Base-by-base conservation (phyloP, 2,113 vertebrate species). In the Forbesichthys papilliferus region DNA sequence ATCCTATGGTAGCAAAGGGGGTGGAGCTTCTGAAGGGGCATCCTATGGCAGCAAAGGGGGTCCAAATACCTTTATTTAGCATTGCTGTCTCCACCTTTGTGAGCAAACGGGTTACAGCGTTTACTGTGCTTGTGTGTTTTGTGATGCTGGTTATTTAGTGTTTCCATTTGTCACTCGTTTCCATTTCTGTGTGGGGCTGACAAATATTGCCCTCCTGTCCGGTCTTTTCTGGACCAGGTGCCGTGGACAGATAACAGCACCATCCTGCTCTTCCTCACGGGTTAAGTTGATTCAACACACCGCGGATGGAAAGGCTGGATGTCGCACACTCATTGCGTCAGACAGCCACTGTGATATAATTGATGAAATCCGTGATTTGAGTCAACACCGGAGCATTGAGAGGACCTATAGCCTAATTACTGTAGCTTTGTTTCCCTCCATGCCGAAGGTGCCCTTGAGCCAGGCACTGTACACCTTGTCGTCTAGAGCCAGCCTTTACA, bases 181-280 rank as follows among this genome's bases (percentile, higher is more conserved):
- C 6, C 3, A 49, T 56, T 52, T 55, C 27, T 66, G 51, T 55
- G 52, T 18, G 36, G 5, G 72, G 71, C 78, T 84, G 84, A 87
- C 80, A 74, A 83, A 86, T 56, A 5, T 88, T 76, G 84, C 73
- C 74, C 68, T 85, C 75, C 74, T 58, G 14, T 74, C 71, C 75
- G 70, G 85, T 71, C 82, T 58, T 74, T 84, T 78, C 75, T 49
- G 27, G 75, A 68, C 85, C 88, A 90, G 88, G 88, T 90, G 88
- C 78, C 80, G 70, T 63, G 9, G 66, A 58, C 78, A 79, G 88
- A 88, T 90, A 88, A 90, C 75, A 77, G 72, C 70, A 66, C 82
- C 82, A 54, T 78, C 81, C 59, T 27, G 27, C 55, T 68, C 71
- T 63, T 53, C 62, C 68, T 64, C 75, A 61, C 58, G 77, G 69